Conservation (phyloP, 2,888 invertebrate species). For the Ceramica pisi region DNA sequence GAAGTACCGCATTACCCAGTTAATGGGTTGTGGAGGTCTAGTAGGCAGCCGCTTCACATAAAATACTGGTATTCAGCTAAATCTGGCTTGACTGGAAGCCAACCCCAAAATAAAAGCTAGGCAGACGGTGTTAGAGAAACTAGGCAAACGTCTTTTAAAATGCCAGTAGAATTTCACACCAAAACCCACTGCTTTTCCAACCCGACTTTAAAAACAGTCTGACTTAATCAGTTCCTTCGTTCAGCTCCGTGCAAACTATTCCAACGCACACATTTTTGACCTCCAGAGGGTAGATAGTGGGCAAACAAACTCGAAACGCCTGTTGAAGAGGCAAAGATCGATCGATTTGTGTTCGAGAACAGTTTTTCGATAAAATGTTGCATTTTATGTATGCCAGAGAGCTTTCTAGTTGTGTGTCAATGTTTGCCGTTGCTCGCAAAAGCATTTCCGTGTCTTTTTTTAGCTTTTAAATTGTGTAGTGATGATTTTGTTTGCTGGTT, state of each 20-base stretch:
- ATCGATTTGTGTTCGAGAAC: slow-evolving; percentile 37
- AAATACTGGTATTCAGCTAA: too few relatives aligned
- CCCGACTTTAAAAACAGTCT: slow-evolving; percentile 25
- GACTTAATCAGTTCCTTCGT: slow-evolving; percentile 47
- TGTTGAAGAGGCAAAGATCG: slow-evolving; percentile 54
- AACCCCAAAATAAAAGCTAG: too few relatives aligned
- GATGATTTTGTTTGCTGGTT: slow-evolving; percentile 40
- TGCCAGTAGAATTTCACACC: not conserved
- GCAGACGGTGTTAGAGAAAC: too few relatives aligned
- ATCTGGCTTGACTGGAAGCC: too few relatives aligned
- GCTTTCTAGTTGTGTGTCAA: slow-evolving; percentile 59
- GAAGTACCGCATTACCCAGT: too few relatives aligned
- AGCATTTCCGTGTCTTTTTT: slow-evolving; percentile 62
- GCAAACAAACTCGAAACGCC: slow-evolving; percentile 50
- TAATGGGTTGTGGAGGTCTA: too few relatives aligned
- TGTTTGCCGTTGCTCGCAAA: slow-evolving; percentile 54
- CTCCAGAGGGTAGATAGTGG: slow-evolving; percentile 27
- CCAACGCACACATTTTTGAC: slow-evolving; percentile 57
- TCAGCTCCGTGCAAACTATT: slow-evolving; percentile 36
- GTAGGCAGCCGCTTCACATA: too few relatives aligned
- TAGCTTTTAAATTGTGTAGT: slow-evolving; percentile 51
- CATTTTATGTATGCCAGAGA: slow-evolving; percentile 56
- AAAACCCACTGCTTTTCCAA: not conserved
- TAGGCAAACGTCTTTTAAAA: not conserved
- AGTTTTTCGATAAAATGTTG: slow-evolving; percentile 56